phyloP scores from a whole-genome alignment of 1,140 invertebrate species.

The Nasonia vitripennis region DNA sequence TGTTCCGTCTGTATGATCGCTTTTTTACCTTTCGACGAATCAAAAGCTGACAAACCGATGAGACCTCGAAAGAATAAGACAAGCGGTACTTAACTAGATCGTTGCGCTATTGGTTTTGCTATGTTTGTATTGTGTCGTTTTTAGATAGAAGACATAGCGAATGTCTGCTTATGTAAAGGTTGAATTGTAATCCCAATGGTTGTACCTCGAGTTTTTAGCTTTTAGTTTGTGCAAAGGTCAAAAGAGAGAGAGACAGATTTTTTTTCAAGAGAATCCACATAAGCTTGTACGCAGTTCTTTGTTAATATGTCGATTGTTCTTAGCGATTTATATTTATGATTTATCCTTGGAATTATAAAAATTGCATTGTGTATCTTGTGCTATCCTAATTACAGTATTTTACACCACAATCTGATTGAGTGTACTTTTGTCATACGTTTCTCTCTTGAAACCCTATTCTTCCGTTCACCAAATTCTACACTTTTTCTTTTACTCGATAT shows the following conservation, averaged over 20 bases:
- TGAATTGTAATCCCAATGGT: background rate
- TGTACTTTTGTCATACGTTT: conserved; percentile 38
- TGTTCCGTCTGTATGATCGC: conserved; percentile 25
- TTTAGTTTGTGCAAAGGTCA: conserved; percentile 6
- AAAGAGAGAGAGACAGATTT: conserved; percentile 5
- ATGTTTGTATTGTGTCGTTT: background rate
- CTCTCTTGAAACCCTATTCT: conserved; percentile 6
- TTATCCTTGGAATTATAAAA: conserved; percentile 44
- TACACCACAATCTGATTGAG: conserved; percentile 39
- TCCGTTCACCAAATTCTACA: background rate
- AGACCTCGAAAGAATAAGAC: background rate
- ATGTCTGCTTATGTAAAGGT: background rate
- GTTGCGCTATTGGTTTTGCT: background rate
- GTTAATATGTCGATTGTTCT: conserved; percentile 25
- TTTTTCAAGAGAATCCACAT: conserved; percentile 14
- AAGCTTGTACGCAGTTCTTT: conserved; percentile 8
- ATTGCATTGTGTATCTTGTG: conserved; percentile 51
- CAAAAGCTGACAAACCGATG: conserved; percentile 5
- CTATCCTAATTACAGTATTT: conserved; percentile 54
- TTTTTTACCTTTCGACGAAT: conserved; percentile 40
- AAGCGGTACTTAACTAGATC: conserved; percentile 34
- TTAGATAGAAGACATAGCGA: conserved; percentile 3
- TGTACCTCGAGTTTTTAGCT: background rate
- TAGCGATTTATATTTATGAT: conserved; percentile 9
- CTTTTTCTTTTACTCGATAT: background rate